phyloP scores from a whole-genome alignment of 2,797 vertebrate species.

The Chaetodon trifasciatus region DNA sequence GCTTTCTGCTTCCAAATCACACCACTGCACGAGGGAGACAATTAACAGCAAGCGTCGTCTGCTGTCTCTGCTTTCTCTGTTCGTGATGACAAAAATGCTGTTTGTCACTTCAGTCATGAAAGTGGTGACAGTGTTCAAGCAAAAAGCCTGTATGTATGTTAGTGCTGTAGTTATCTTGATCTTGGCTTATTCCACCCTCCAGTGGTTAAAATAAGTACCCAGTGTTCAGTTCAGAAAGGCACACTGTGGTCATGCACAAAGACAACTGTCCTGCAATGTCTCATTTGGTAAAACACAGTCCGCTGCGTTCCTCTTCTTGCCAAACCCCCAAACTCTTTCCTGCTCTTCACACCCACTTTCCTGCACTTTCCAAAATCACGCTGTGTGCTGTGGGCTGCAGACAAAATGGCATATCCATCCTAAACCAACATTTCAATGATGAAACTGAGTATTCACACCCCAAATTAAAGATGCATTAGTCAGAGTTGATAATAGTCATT shows the following conservation, averaged over 20 bases:
- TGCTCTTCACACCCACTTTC: slow-evolving; percentile 62
- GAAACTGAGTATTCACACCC: slow-evolving; percentile 22
- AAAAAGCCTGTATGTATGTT: slow-evolving; percentile 17
- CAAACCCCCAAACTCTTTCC: slow-evolving; percentile 48
- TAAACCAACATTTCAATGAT: slow-evolving; percentile 42
- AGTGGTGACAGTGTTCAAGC: slow-evolving; percentile 8
- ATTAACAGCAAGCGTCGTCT: slow-evolving; percentile 20
- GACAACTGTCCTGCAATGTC: slow-evolving; percentile 26
- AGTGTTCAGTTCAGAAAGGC: slow-evolving; percentile 17
- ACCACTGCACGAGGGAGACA: slow-evolving; percentile 22
- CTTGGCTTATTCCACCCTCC: slow-evolving; percentile 22
- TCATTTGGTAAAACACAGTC: slow-evolving; percentile 45
- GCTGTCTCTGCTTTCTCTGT: slow-evolving; percentile 33
- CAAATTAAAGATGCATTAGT: slow-evolving; percentile 50
- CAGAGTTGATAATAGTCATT: slow-evolving; percentile 40
- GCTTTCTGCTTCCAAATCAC: slow-evolving; percentile 47
- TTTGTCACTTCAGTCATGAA: slow-evolving; percentile 31
- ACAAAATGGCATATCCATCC: slow-evolving; percentile 42
- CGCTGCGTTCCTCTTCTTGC: slow-evolving; percentile 30
- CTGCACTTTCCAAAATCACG: slow-evolving; percentile 48
- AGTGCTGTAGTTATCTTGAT: slow-evolving; percentile 10
- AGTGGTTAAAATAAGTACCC: slow-evolving; percentile 34
- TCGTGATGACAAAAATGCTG: slow-evolving; percentile 23
- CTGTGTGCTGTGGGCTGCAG: slow-evolving; percentile 40
- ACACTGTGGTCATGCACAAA: slow-evolving; percentile 21